phyloP scores from a whole-genome alignment of 2,113 vertebrate genomes.

The Scatophagus argus region DNA sequence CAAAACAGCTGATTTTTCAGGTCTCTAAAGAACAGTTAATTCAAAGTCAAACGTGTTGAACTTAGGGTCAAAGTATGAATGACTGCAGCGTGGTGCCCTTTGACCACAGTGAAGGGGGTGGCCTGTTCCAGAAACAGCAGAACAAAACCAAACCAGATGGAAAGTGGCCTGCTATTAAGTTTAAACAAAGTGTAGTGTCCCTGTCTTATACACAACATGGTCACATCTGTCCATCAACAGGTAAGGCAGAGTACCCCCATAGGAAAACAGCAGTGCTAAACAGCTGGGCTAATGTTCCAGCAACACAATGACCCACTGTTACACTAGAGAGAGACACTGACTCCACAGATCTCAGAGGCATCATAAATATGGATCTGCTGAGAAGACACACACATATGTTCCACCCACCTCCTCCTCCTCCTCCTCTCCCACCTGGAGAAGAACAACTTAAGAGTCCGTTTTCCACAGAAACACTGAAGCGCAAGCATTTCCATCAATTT shows the following conservation, averaged over 20 bases:
- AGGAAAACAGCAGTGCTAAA: slow-evolving; percentile 43
- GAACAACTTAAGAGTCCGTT: slow-evolving; percentile 45
- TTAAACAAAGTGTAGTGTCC: slow-evolving; percentile 28
- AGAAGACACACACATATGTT: slow-evolving; percentile 64
- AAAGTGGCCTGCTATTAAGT: slow-evolving; percentile 30
- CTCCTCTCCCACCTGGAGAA: slow-evolving; percentile 68
- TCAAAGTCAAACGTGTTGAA: slow-evolving; percentile 8
- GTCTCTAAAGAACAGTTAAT: slow-evolving; percentile 22
- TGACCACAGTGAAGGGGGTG: slow-evolving; percentile 21
- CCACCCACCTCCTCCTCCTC: slow-evolving; percentile 51
- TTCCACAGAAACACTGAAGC: slow-evolving; percentile 59
- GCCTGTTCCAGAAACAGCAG: slow-evolving; percentile 46
- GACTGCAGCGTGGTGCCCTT: slow-evolving; percentile 22
- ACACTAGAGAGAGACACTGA: slow-evolving; percentile 28
- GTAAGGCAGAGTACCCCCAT: slow-evolving; percentile 7
- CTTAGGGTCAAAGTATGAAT: slow-evolving; percentile 47
- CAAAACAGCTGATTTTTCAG: slow-evolving; percentile 9
- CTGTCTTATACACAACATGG: slow-evolving; percentile 5
- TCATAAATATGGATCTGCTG: slow-evolving; percentile 64
- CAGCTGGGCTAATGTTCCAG: slow-evolving; percentile 57
- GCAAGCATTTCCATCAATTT: slow-evolving; percentile 70
- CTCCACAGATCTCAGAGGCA: slow-evolving; percentile 53
- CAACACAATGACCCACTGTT: slow-evolving; percentile 70
- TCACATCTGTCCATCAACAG: slow-evolving; percentile 26
- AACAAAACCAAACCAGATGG: slow-evolving; percentile 59